Conservation (phyloP, 2,113 vertebrate species). For the Nyctibius bracteatus region DNA sequence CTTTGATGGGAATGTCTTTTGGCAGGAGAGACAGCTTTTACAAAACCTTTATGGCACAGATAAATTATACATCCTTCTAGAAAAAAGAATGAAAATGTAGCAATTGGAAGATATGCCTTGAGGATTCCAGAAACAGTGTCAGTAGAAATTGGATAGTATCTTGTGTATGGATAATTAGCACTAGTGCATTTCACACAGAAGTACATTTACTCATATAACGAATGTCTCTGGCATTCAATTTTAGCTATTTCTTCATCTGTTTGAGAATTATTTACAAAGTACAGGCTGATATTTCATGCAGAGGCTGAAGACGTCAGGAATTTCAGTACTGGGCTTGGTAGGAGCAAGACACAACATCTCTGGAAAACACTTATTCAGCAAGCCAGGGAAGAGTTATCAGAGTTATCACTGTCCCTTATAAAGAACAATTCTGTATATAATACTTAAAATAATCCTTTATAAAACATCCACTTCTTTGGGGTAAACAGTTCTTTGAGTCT, state of each 20-base stretch:
- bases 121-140: not conserved
- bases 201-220: not conserved
- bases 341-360: not conserved
- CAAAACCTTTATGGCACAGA: not conserved
- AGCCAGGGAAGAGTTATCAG: not conserved
- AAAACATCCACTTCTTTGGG: not conserved
- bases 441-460: not conserved
- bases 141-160: not conserved
- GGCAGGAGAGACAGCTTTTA: not conserved
- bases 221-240: not conserved
- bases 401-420: not conserved
- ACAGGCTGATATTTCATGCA: not conserved
- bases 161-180: not conserved
- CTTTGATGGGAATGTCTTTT: not conserved
- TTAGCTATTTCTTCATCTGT: not conserved
- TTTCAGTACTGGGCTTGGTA: not conserved
- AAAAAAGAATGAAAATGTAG: not conserved
- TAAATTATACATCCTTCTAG: not conserved
- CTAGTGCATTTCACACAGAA: not conserved
- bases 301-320: not conserved
- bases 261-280: not conserved
- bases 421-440: not conserved
- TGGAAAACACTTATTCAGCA: not conserved
- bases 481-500: slow-evolving; percentile 7
- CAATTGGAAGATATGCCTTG: not conserved